Evolutionary conservation across 2,888 invertebrate genomes (phyloP).

Genomic region (Abscondita cerata): DNA sequence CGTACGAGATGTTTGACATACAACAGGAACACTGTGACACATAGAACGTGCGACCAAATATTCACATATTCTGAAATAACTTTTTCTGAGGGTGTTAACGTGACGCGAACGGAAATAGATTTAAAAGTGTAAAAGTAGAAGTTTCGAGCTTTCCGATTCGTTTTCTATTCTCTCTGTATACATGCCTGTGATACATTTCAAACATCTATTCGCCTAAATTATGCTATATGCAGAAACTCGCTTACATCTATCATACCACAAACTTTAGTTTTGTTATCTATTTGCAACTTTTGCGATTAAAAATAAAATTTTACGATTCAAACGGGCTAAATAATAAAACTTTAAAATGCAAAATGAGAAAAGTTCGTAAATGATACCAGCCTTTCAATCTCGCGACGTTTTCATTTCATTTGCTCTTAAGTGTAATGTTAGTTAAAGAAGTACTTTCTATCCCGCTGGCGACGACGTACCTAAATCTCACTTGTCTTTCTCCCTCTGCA

Average conservation of each 20-base stretch:
- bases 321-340: background rate
- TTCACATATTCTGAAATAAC: slow-evolving; percentile 22
- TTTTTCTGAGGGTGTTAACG: slow-evolving; percentile 27
- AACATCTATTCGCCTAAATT: slow-evolving; percentile 4
- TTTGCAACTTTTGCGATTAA: too few relatives aligned
- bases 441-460: background rate
- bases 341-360: background rate
- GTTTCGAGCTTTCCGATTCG: slow-evolving; percentile 20
- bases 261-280: too few relatives aligned
- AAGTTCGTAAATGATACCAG: background rate
- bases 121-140: slow-evolving; percentile 27
- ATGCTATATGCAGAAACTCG: background rate
- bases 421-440: background rate
- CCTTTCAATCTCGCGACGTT: background rate
- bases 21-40: too few relatives aligned
- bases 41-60: too few relatives aligned
- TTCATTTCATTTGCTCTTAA: background rate
- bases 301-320: background rate
- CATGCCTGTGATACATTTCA: slow-evolving; percentile 18
- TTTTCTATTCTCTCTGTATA: slow-evolving; percentile 26
- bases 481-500: too few relatives aligned
- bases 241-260: background rate
- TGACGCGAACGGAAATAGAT: slow-evolving; percentile 28
- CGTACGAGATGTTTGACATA: background rate
- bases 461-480: too few relatives aligned